phyloP scores from a whole-genome alignment of 2,888 invertebrate species.

The Psococerastis gibbosa region DNA sequence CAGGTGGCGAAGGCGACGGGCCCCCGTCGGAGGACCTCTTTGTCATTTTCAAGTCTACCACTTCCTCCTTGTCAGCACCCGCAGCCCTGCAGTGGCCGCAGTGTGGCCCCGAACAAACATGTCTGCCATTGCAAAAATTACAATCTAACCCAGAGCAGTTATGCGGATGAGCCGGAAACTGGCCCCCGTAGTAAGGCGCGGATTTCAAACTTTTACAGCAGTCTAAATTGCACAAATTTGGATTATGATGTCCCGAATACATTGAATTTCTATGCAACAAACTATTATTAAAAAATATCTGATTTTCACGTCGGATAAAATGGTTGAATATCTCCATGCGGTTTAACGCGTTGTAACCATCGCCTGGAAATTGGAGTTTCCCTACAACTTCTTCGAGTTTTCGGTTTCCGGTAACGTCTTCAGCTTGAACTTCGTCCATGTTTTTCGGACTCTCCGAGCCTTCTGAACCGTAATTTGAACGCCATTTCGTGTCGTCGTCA shows the following conservation, averaged over 20 bases:
- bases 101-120: neutral
- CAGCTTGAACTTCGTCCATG: neutral
- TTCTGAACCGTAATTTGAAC: neutral
- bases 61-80: neutral
- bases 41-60: conserved; percentile 6
- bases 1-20: neutral
- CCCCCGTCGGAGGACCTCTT: neutral
- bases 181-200: neutral
- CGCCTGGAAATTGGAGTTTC: neutral
- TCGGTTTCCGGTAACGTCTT: neutral
- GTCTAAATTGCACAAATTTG: conserved; percentile 7
- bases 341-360: neutral
- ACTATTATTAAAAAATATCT: neutral
- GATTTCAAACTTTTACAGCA: conserved; percentile 7
- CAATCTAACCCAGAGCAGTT: neutral
- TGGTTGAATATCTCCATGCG: conserved; percentile 2
- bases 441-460: conserved; percentile 1
- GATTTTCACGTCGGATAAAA: neutral
- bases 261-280: conserved; percentile 5
- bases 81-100: neutral
- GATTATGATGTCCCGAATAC: conserved; percentile 6
- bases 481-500: conserved; percentile 7
- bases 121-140: neutral
- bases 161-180: neutral
- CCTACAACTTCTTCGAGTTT: neutral